These are phyloP conservation scores for Macrotis lagotis DNA, from an alignment of 2,113 vertebrate genomes.

Conservation along the genomic window DNA sequence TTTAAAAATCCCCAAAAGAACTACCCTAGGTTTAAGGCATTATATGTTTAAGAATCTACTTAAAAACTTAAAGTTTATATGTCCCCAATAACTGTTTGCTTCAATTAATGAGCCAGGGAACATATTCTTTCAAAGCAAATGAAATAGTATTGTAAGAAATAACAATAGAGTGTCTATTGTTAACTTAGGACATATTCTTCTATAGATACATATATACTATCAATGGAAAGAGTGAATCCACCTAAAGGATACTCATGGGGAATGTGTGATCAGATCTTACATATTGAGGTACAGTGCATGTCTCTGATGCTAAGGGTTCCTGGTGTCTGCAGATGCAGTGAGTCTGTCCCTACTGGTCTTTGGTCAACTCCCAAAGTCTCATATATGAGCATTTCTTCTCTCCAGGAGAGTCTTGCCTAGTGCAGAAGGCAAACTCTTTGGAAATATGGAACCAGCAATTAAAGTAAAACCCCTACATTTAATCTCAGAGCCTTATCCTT, in stretches of 20 bases:
- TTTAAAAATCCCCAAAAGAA: too few species aligned
- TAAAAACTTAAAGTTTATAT: not conserved
- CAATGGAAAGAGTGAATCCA: not conserved
- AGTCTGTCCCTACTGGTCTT: not conserved
- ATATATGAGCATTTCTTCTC: not conserved
- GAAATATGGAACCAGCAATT: not conserved
- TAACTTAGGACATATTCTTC: not conserved
- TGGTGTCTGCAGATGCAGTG: not conserved
- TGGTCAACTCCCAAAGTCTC: not conserved
- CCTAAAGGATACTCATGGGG: not conserved
- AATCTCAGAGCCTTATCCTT: not conserved
- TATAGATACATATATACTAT: not conserved
- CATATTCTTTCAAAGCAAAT: not conserved
- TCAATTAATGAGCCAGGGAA: not conserved
- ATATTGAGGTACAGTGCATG: not conserved
- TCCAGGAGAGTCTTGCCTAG: not conserved
- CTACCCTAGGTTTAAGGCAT: too few species aligned
- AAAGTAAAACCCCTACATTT: not conserved
- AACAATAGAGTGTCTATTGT: not conserved
- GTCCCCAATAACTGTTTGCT: not conserved
- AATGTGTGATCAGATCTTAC: not conserved
- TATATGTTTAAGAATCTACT: not conserved
- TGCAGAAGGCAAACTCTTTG: not conserved
- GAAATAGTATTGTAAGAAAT: not conserved
- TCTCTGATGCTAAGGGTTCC: not conserved